A percentile compares a stretch with the other conserved stretches of the same genome.
Conservation (phyloP, 2,113 vertebrate species). For the Scomber japonicus region DNA sequence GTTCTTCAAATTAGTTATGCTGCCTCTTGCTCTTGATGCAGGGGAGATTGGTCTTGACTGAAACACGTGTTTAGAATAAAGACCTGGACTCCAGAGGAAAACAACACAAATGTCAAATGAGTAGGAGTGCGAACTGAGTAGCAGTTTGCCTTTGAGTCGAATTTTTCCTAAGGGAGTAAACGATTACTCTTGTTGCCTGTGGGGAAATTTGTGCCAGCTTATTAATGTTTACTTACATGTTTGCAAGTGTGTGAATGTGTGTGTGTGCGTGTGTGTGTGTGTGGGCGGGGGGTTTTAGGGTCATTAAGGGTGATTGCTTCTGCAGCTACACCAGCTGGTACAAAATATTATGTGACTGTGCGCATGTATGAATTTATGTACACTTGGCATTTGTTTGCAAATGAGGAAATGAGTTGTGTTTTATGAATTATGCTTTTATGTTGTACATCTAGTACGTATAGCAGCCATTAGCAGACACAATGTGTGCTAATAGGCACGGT, state of each 20-base stretch:
- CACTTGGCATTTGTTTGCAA: background rate
- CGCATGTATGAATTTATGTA: background rate
- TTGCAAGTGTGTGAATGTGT: constrained; percentile 5
- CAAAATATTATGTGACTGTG: background rate
- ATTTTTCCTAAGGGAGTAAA: constrained; percentile 30
- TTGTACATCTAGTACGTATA: background rate
- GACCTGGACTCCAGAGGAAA: constrained; percentile 35
- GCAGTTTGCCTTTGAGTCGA: constrained; percentile 27
- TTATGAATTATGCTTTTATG: background rate
- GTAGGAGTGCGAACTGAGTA: constrained; percentile 33
- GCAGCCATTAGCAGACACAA: background rate
- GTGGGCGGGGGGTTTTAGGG: background rate
- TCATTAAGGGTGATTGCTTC: background rate
- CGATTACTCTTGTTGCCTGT: constrained; percentile 35
- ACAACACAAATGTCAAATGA: constrained; percentile 56
- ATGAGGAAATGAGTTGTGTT: background rate
- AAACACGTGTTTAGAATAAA: constrained; percentile 63
- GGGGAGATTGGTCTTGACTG: constrained; percentile 45
- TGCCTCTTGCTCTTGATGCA: constrained; percentile 32
- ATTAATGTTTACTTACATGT: constrained; percentile 52
- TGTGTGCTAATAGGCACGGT: constrained; percentile 34
- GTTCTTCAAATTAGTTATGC: constrained; percentile 44
- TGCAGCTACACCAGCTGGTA: background rate
- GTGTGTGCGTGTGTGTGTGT: background rate
- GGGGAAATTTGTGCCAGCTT: constrained; percentile 37